Percentiles rank a stretch among this genome's conserved stretches.
Evolutionary conservation across 1,140 invertebrate genomes (phyloP).

Genomic region (Magallana gigas): DNA sequence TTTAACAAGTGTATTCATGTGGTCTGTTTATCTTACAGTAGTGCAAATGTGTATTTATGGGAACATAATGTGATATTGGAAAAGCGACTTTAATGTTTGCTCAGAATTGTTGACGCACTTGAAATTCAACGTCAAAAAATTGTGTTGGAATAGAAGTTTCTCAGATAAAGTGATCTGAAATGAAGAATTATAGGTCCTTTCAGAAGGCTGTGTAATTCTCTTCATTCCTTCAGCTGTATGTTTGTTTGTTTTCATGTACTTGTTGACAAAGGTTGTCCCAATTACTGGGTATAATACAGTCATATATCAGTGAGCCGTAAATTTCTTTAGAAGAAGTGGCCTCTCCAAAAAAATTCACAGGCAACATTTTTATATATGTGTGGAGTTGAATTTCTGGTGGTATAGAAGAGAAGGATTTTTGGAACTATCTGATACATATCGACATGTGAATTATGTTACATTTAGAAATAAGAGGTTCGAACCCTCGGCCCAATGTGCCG

Average conservation of each 20-base stretch:
- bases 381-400: background rate
- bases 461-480: constrained; percentile 56
- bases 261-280: constrained; percentile 18
- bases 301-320: background rate
- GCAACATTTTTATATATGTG: background rate
- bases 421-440: background rate
- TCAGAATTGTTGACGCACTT: constrained; percentile 28
- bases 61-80: constrained; percentile 38
- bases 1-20: constrained; percentile 30
- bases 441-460: constrained; percentile 52
- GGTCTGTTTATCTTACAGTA: constrained; percentile 31
- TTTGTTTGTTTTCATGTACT: constrained; percentile 36
- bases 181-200: constrained; percentile 7
- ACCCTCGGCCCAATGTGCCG: constrained; percentile 49
- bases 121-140: constrained; percentile 31
- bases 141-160: constrained; percentile 27
- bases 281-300: constrained; percentile 10
- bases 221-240: constrained; percentile 1
- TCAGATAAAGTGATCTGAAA: background rate
- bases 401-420: background rate
- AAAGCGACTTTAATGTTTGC: constrained; percentile 34
- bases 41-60: constrained; percentile 36
- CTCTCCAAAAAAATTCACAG: background rate
- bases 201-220: background rate
- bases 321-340: background rate